Evolutionary conservation across 2,113 vertebrate species (phyloP), one percentile per base, ranked within the genome.

Genomic region (Lontra canadensis): DNA sequence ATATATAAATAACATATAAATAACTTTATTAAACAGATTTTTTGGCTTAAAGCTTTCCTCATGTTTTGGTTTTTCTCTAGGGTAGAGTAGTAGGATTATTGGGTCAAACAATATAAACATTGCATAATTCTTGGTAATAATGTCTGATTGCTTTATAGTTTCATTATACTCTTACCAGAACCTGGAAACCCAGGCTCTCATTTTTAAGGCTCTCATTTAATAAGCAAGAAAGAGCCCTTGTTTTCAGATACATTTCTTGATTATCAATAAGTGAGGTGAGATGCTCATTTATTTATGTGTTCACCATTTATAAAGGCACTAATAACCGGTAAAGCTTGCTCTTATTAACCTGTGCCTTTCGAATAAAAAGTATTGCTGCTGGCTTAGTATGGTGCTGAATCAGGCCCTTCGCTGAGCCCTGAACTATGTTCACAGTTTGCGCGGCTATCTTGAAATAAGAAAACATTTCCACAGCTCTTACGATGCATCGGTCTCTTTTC

Each of bases 131-230:
- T 87, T 83, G 65, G 23, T 89, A 69, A 65, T 94, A 82, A 21
- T 88, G 52, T 88, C 49, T 42, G 25, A 84, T 83, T 97, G 80
- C 82, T 86, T 96, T 95, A 78, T 90, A 67, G 63, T 88, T 95
- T 95, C 21, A 55, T 94, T 96, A 81, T 11, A 81, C 4, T 88
- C 36, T 94, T 81, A 76, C 25, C 7, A 79, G 42, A 71, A 36
- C 26, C 18, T 85, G 31, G 65, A n/a, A n/a, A n/a, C n/a, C n/a
- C n/a, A n/a, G 52, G 52, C 49, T 52, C 49, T 52, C 91, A 59
- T 94, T 65, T 74, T 36, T 8, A 86, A 85, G 57, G 44, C 26
- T 95, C 44, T 78, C 29, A 73, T 88, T 96, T 95, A 81, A 69
- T 93, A 76, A 90, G 29, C 8, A 74, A 90, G 63, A 88, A 85